Base-by-base conservation (phyloP, 2,888 invertebrate genomes). In the Habroteleia sp. region DNA sequence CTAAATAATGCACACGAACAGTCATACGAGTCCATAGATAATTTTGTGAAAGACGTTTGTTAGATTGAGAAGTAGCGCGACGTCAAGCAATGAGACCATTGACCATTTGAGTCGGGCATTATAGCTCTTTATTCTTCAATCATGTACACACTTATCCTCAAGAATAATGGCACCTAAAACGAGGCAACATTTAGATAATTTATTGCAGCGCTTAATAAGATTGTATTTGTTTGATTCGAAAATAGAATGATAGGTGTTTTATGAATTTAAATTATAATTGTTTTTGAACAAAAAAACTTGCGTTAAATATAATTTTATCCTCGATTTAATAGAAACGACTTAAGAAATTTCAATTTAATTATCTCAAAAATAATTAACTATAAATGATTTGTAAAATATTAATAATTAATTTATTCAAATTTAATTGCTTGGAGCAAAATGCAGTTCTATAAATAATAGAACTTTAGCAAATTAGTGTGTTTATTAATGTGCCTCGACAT, bases 51-150 rank as follows among this genome's bases (percentile, higher is more conserved):
- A 44, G 31, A 73, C 56, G 60, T 42, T 41, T 41, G 33, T 29
- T 10, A n/a, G 27, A 42, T 35, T 46, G 48, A 29, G 68, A 68
- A 39, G 31, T 41, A 25, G 44, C 41, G 41, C 14, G 62, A 23
- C 66, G 44, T 54, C 20, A 8, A 63, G 63, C 65, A 81, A 82
- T 74, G 76, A 77, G 77, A 76, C 78, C 78, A 80, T 78, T 80
- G 79, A 81, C 79, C 80, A 79, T 60, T 78, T 76, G 69, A 78
- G 74, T 76, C 74, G 41, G 44, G 54, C 76, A 77, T 77, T 81
- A 65, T 56, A 69, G 69, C 48, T 79, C 80, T 80, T 83, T 83
- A 82, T 84, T 81, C 80, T 74, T 60, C 82, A 83, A 82, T 85
- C 81, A 63, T 56, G 35, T 20, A 42, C 41, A 58, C 46, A 16